phyloP scores from a whole-genome alignment of 2,888 invertebrate species.

The Thera obeliscata region DNA sequence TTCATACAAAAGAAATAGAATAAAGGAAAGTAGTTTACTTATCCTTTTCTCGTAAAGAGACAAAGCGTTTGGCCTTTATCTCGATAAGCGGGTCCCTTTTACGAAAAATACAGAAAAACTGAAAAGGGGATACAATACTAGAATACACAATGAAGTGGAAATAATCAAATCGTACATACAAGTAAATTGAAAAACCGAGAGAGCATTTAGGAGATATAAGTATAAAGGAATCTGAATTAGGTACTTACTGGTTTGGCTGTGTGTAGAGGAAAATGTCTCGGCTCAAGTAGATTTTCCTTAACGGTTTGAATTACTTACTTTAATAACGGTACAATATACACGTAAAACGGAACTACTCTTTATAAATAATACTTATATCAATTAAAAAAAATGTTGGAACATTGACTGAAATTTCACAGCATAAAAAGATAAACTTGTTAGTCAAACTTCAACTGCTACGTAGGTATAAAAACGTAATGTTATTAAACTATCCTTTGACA shows the following conservation, averaged over 20 bases:
- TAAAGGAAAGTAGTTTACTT: slow-evolving; percentile 42
- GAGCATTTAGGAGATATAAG: slow-evolving; percentile 51
- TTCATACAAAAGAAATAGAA: slow-evolving; percentile 33
- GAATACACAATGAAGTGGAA: slow-evolving; percentile 55
- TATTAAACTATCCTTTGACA: not conserved
- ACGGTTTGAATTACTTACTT: not conserved
- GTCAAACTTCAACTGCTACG: not conserved
- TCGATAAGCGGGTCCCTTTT: slow-evolving; percentile 46
- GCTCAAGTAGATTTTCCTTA: not conserved
- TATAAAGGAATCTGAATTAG: slow-evolving; percentile 47
- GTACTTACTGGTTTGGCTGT: slow-evolving; percentile 38
- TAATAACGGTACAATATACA: too few species aligned
- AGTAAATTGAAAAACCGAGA: slow-evolving; percentile 58
- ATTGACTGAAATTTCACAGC: not conserved
- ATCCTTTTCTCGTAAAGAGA: slow-evolving; percentile 43
- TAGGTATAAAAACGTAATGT: not conserved
- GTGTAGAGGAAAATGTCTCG: slow-evolving; percentile 9
- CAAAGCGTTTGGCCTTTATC: slow-evolving; percentile 47
- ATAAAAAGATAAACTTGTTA: not conserved
- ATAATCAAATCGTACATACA: slow-evolving; percentile 52
- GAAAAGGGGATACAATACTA: slow-evolving; percentile 45
- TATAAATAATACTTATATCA: not conserved
- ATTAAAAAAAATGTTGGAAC: not conserved
- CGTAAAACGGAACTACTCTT: not conserved
- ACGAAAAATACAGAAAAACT: slow-evolving; percentile 47